Conservation (phyloP, 2,797 vertebrate genomes). For the Aotus griseimembra region DNA sequence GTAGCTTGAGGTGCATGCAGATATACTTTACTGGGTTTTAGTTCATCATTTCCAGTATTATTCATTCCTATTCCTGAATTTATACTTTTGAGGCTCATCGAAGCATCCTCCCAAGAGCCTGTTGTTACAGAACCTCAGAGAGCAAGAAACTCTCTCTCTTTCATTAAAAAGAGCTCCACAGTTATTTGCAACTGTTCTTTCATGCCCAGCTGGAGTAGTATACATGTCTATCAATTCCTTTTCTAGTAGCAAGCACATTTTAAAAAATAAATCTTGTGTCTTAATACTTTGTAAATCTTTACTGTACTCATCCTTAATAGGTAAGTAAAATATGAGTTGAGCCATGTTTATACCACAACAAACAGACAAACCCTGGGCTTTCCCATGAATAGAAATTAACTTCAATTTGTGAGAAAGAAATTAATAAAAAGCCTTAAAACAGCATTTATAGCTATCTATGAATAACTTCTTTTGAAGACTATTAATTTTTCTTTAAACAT, state of each 20-base stretch:
- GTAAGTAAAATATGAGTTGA: not conserved
- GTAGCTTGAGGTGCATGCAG: not conserved
- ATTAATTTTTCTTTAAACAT: not conserved
- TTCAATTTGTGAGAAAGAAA: constrained; percentile 39
- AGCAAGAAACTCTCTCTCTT: not conserved
- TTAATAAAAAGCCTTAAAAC: not conserved
- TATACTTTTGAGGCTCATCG: constrained; percentile 22
- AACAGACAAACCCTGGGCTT: not conserved
- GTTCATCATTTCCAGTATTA: not conserved
- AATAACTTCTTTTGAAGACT: not conserved
- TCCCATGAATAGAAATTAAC: constrained; percentile 15
- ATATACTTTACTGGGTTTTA: not conserved
- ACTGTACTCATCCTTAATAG: not conserved
- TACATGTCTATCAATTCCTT: not conserved
- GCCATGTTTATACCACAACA: not conserved
- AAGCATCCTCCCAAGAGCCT: constrained; percentile 3
- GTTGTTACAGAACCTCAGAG: not conserved
- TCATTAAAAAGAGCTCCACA: constrained; percentile 21
- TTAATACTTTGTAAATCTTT: not conserved
- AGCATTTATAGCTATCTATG: not conserved
- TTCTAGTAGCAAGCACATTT: not conserved
- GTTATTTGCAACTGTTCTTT: constrained; percentile 24
- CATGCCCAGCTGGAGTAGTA: not conserved
- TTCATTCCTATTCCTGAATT: not conserved
- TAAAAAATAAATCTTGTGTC: not conserved